Conservation (phyloP, 2,113 vertebrate species). For the Neomonachus schauinslandi region DNA sequence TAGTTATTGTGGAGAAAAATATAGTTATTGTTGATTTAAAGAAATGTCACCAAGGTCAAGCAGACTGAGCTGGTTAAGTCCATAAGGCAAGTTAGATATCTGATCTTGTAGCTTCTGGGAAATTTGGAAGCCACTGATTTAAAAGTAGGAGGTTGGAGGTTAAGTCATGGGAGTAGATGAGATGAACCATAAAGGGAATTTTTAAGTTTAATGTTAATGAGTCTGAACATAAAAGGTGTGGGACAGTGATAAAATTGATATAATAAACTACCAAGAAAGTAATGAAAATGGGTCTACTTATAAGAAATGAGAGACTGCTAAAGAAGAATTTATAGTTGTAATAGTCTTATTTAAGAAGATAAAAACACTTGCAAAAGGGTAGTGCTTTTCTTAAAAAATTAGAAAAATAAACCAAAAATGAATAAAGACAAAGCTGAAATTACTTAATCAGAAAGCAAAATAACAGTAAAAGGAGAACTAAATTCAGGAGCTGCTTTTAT, state of each 20-base stretch:
- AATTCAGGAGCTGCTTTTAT: not conserved
- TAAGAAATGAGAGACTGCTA: not conserved
- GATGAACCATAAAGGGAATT: not conserved
- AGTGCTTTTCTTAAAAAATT: slow-evolving; percentile 8
- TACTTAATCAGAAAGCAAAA: slow-evolving; percentile 20
- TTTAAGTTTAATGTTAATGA: not conserved
- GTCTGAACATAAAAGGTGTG: not conserved
- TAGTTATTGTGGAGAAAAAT: not conserved
- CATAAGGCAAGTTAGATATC: not conserved
- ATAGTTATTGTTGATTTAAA: not conserved
- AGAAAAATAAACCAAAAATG: not conserved
- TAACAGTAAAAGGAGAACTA: slow-evolving; percentile 7
- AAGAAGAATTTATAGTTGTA: slow-evolving; percentile 22
- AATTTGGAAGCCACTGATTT: slow-evolving; percentile 5
- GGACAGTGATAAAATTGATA: not conserved
- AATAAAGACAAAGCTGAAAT: slow-evolving; percentile 20
- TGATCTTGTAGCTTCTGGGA: not conserved
- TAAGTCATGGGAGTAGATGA: not conserved
- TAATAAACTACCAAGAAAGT: not conserved
- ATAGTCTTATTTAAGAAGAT: slow-evolving; percentile 7
- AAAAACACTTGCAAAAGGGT: not conserved
- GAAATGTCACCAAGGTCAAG: not conserved
- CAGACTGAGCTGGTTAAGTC: not conserved
- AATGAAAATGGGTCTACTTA: not conserved
- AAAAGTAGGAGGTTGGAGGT: not conserved